Evolutionary conservation across 2,113 vertebrate genomes (phyloP).

Genomic region (Syngnathus floridae): DNA sequence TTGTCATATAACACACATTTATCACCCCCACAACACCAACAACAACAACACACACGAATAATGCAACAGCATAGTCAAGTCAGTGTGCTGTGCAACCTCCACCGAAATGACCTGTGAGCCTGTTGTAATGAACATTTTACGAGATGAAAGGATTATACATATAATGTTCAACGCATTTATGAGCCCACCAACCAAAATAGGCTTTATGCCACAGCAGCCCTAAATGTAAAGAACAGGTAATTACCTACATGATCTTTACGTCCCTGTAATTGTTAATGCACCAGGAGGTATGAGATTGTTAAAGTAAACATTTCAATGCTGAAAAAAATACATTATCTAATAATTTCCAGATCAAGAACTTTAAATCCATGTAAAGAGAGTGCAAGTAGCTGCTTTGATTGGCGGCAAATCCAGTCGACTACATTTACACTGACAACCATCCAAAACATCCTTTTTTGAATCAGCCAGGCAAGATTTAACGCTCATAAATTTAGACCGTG

Average conservation of each 20-base stretch:
- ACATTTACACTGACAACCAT: too few relatives aligned
- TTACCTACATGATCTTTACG: background rate
- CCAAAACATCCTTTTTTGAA: too few relatives aligned
- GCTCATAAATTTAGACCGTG: too few relatives aligned
- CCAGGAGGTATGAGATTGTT: too few relatives aligned
- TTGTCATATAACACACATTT: constrained; percentile 33
- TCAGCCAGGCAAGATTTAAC: too few relatives aligned
- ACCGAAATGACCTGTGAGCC: constrained; percentile 28
- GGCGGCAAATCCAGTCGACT: too few relatives aligned
- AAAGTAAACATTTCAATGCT: too few relatives aligned
- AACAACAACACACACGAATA: constrained; percentile 11
- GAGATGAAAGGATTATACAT: background rate
- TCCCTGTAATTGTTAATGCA: background rate
- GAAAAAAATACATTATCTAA: too few relatives aligned
- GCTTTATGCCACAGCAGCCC: background rate
- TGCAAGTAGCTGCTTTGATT: too few relatives aligned
- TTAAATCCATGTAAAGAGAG: too few relatives aligned
- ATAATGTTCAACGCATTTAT: background rate
- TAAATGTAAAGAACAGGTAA: too few relatives aligned
- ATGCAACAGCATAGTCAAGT: constrained; percentile 27
- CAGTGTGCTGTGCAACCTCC: constrained; percentile 22
- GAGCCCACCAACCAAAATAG: background rate
- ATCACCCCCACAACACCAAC: constrained; percentile 4
- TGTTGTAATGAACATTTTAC: constrained; percentile 13
- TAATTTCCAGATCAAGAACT: too few relatives aligned